phyloP scores from a whole-genome alignment of 2,797 vertebrate species.

The Rhynchotus rufescens region DNA sequence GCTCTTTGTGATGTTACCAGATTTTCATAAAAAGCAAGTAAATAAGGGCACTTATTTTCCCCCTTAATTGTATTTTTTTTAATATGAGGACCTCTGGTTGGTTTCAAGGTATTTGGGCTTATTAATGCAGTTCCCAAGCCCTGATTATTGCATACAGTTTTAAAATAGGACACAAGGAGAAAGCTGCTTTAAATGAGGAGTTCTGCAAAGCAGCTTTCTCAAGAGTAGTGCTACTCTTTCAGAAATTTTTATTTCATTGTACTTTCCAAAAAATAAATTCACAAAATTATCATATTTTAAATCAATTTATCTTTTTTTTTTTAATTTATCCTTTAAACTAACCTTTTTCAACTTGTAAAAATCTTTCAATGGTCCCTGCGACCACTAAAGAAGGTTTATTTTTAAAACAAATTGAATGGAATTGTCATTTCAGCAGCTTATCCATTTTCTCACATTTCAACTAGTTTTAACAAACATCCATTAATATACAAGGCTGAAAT shows the following conservation, averaged over 20 bases:
- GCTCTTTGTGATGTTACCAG: not conserved
- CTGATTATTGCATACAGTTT: not conserved
- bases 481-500: not conserved
- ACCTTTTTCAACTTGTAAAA: not conserved
- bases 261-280: not conserved
- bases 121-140: not conserved
- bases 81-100: not conserved
- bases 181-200: not conserved
- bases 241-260: not conserved
- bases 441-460: not conserved
- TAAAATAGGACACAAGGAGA: not conserved
- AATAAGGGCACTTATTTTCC: not conserved
- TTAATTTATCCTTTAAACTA: not conserved
- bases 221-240: not conserved
- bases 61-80: not conserved
- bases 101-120: not conserved
- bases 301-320: not conserved
- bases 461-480: not conserved
- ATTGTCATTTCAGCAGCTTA: not conserved
- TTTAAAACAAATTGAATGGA: not conserved
- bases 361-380: not conserved
- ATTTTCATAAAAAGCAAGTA: constrained; percentile 10
- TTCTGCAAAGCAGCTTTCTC: not conserved
- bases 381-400: not conserved
- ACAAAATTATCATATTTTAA: not conserved